These are phyloP conservation scores for Ochropacha duplaris DNA, from an alignment of 2,888 invertebrate species.

Conservation along the genomic window DNA sequence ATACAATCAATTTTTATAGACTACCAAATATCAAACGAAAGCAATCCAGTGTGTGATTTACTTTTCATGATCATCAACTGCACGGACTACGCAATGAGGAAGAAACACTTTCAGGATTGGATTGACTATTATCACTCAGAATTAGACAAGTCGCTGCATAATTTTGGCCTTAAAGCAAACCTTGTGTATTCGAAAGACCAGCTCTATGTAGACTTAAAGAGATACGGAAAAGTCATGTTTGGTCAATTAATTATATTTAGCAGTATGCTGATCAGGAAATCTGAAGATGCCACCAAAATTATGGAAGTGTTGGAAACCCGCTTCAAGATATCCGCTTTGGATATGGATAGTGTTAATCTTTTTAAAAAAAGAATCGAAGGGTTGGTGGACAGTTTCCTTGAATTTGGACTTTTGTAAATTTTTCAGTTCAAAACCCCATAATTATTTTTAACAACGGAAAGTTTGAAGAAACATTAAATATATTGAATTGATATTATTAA, in stretches of 20 bases:
- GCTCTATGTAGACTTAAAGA: slow-evolving; percentile 37
- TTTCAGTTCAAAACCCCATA: too few relatives aligned
- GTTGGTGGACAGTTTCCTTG: slow-evolving; percentile 21
- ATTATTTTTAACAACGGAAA: too few relatives aligned
- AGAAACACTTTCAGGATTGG: slow-evolving; percentile 33
- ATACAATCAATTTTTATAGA: slow-evolving; percentile 38
- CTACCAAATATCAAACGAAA: slow-evolving; percentile 36
- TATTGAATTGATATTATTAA: too few relatives aligned
- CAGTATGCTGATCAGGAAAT: slow-evolving; percentile 18
- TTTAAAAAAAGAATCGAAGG: slow-evolving; percentile 24
- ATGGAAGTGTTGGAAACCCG: slow-evolving; percentile 9
- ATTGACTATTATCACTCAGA: slow-evolving; percentile 35
- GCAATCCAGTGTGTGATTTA: slow-evolving; percentile 33
- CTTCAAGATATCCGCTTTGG: slow-evolving; percentile 4
- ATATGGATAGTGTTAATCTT: slow-evolving; percentile 5
- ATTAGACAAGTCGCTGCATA: slow-evolving; percentile 28
- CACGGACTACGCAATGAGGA: slow-evolving; percentile 34
- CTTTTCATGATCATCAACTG: slow-evolving; percentile 40
- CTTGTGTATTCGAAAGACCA: slow-evolving; percentile 33
- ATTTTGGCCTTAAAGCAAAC: slow-evolving; percentile 32
- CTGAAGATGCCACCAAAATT: slow-evolving; percentile 27
- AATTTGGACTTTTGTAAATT: slow-evolving; percentile 23
- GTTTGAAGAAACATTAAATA: too few relatives aligned
- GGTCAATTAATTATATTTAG: slow-evolving; percentile 16
- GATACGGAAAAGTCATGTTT: slow-evolving; percentile 26